phyloP scores from a whole-genome alignment of 2,113 vertebrate species.

The Rhinolophus sinicus region DNA sequence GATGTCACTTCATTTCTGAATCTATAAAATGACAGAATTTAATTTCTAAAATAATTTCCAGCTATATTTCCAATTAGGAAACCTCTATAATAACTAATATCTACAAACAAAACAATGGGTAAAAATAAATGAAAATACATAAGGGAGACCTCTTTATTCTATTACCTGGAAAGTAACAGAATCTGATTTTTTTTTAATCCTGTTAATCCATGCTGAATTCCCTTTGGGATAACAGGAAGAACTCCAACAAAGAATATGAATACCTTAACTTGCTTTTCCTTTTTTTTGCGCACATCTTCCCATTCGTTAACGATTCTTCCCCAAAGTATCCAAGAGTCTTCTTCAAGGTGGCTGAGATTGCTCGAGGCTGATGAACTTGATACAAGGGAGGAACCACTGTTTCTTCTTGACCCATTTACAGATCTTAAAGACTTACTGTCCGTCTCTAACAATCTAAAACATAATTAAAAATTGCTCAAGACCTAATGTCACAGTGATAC shows the following conservation, averaged over 20 bases:
- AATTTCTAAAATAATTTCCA: constrained; percentile 51
- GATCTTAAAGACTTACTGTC: constrained; percentile 97
- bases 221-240: background rate
- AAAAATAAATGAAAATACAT: constrained; percentile 43
- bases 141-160: background rate
- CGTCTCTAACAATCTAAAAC: constrained; percentile 94
- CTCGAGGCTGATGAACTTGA: constrained; percentile 99
- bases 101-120: background rate
- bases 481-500: constrained; percentile 18
- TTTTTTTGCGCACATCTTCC: constrained; percentile 98
- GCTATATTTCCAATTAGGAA: constrained; percentile 5
- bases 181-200: background rate
- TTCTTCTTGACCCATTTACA: constrained; percentile 97
- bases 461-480: constrained; percentile 69
- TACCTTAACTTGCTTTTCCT: constrained; percentile 99
- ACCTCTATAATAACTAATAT: constrained; percentile 10
- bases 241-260: constrained; percentile 40
- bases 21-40: constrained; percentile 32
- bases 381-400: constrained; percentile 97
- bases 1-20: constrained; percentile 40
- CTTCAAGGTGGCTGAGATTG: constrained; percentile 98
- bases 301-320: constrained; percentile 98
- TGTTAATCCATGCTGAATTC: background rate
- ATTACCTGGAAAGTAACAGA: constrained; percentile 7
- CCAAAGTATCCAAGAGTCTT: constrained; percentile 98